These are phyloP conservation scores for Rhabditoides inermis DNA, from an alignment of 2,888 invertebrate genomes.

Conservation along the genomic window DNA sequence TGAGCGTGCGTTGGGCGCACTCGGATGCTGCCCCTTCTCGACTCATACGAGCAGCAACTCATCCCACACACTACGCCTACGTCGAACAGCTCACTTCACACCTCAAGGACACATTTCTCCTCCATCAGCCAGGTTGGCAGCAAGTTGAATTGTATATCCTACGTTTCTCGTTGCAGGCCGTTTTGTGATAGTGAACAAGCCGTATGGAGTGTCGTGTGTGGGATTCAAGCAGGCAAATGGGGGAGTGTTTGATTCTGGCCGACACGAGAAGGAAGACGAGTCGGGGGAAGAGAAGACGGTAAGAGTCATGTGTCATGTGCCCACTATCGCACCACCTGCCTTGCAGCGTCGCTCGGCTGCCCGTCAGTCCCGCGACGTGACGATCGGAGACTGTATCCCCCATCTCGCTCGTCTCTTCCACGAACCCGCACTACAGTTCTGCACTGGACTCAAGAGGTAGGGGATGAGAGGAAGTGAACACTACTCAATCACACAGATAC, in stretches of 20 bases:
- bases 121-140: conserved; percentile 7
- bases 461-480: neutral
- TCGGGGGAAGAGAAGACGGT: no score
- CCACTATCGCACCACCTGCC: no score
- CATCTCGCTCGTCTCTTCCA: conserved; percentile 4
- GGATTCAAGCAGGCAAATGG: conserved; percentile 8
- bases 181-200: conserved; percentile 7
- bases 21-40: neutral
- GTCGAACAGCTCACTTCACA: neutral
- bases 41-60: neutral
- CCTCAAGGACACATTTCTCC: conserved; percentile 4
- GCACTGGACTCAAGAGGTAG: conserved; percentile 7
- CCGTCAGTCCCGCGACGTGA: conserved; percentile 1
- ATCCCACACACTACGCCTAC: neutral
- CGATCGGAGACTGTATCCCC: conserved; percentile 7
- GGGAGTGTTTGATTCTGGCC: conserved; percentile 8
- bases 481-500: neutral
- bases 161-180: neutral
- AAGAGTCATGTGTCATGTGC: no score
- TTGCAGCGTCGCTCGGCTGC: no score
- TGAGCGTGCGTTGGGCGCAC: no score
- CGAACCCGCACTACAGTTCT: conserved; percentile 4
- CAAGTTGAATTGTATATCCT: neutral
- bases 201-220: conserved; percentile 7
- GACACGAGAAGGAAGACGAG: no score